Conservation (phyloP, 2,797 vertebrate species). For the Sus cebifrons region DNA sequence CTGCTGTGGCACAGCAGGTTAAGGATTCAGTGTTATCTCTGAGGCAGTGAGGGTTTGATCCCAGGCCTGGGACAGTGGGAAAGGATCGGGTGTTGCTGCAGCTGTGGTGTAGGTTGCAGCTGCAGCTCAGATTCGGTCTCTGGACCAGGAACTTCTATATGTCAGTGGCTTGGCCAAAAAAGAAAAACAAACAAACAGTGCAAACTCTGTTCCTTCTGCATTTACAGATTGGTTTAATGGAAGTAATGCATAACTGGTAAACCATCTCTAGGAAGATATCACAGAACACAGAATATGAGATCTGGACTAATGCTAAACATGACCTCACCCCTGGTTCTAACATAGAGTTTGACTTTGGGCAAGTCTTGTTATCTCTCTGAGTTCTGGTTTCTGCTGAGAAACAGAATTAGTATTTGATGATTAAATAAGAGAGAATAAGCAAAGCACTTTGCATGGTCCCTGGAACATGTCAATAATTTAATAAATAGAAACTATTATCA, state of each 20-base stretch:
- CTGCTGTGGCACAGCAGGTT: no score
- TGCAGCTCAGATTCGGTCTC: no score
- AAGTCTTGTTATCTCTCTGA: constrained; percentile 58
- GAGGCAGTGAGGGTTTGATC: no score
- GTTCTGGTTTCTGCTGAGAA: constrained; percentile 41
- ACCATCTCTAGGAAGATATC: constrained; percentile 54
- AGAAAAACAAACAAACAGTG: no score
- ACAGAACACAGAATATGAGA: not conserved
- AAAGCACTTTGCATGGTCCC: not conserved
- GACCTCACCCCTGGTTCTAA: not conserved
- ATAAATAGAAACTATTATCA: not conserved
- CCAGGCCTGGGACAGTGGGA: no score
- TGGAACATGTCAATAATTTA: not conserved
- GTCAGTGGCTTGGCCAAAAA: no score
- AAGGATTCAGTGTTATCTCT: no score
- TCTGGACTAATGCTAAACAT: not conserved
- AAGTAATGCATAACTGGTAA: not conserved
- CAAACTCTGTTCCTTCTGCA: constrained; percentile 81
- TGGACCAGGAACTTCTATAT: no score
- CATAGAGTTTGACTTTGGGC: not conserved
- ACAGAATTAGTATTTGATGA: not conserved
- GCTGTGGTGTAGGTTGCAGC: no score
- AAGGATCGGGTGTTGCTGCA: no score
- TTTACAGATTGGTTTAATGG: constrained; percentile 7
- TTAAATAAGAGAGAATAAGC: not conserved